Conservation (phyloP, 2,113 vertebrate species). For the Prunella himalayana region DNA sequence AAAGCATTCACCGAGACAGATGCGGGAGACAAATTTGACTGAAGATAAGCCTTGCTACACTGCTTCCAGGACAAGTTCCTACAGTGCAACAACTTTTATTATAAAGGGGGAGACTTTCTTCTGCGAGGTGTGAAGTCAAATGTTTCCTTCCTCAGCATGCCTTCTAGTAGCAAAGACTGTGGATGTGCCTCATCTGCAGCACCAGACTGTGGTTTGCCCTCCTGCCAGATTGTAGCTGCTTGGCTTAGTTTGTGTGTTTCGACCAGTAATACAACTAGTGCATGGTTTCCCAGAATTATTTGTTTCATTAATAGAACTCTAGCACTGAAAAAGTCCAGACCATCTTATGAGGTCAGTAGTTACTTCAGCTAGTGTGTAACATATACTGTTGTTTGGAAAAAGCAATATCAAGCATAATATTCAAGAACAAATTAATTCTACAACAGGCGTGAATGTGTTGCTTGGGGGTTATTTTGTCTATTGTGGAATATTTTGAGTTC, state of each 20-base stretch:
- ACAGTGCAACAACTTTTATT: not conserved
- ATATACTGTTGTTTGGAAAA: not conserved
- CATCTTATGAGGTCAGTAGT: not conserved
- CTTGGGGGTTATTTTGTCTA: not conserved
- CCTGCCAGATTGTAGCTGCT: not conserved
- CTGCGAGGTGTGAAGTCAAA: not conserved
- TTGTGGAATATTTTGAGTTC: not conserved
- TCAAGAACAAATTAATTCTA: not conserved
- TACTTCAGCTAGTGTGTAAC: not conserved
- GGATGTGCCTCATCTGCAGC: not conserved
- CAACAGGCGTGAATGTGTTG: not conserved
- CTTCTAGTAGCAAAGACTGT: not conserved
- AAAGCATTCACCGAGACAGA: fast-evolving
- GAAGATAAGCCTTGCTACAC: not conserved
- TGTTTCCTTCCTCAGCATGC: fast-evolving
- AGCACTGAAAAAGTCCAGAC: not conserved
- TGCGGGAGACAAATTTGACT: not conserved
- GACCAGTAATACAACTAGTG: not conserved
- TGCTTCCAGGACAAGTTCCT: not conserved
- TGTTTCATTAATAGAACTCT: not conserved
- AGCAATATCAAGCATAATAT: not conserved
- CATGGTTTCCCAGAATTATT: not conserved
- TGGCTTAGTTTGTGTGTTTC: not conserved
- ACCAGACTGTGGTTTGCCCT: not conserved
- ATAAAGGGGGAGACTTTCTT: not conserved